Evolutionary conservation across 1,140 invertebrate species (phyloP).

Genomic region (Penaeus vannamei): DNA sequence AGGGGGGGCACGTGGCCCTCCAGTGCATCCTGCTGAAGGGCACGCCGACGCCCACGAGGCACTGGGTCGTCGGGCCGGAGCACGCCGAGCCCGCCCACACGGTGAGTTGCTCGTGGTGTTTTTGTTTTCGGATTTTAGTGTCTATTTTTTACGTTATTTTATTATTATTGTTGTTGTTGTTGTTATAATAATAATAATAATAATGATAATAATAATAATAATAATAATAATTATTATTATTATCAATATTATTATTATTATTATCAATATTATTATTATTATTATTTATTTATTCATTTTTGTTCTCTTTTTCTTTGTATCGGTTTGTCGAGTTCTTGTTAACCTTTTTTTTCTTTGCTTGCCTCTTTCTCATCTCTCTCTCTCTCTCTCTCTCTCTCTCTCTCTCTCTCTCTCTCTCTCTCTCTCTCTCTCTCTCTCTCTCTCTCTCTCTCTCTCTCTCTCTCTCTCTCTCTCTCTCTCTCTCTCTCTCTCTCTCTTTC

Average conservation of each 20-base stretch:
- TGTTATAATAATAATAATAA: too few species aligned
- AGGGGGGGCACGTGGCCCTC: conserved; percentile 47
- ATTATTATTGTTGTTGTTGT: too few species aligned
- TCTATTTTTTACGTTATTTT: too few species aligned
- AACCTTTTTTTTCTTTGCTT: too few species aligned
- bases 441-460: not conserved
- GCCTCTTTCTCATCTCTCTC: too few species aligned
- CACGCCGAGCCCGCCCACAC: not conserved
- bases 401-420: not conserved
- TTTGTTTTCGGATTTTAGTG: not conserved
- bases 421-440: not conserved
- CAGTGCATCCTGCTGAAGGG: conserved; percentile 51
- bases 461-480: not conserved
- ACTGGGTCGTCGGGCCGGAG: conserved; percentile 7
- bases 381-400: too few species aligned
- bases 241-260: too few species aligned
- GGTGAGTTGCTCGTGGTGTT: not conserved
- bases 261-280: too few species aligned
- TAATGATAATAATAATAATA: not conserved
- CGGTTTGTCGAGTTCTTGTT: too few species aligned
- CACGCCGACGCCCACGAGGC: conserved; percentile 40
- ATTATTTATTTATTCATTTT: too few species aligned
- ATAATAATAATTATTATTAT: not conserved
- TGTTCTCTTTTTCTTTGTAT: too few species aligned
- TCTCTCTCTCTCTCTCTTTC: not conserved